Base-by-base conservation (phyloP, 2,888 invertebrate species). In the Gastracanthus pulcherrimus region DNA sequence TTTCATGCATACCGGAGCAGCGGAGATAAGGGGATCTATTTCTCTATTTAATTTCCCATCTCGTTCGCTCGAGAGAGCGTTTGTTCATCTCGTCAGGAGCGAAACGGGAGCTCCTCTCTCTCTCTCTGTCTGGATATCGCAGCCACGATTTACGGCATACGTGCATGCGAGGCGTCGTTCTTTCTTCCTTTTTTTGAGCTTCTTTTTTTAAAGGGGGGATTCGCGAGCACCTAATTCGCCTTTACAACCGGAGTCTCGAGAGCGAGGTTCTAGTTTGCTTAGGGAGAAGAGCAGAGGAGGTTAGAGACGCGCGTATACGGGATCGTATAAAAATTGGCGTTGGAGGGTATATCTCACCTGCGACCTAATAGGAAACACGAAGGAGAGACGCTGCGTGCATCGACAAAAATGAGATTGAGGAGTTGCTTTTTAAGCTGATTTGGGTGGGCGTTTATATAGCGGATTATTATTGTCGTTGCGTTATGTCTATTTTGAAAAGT, bases 1-100 rank as follows among this genome's bases (percentile, higher is more conserved):
- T 89, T 89, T 91, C 91, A 90, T 91, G 91, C 90, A 91, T 91
- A 91, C 90, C 88, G 85, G 87, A 90, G 91, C 89, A 89, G 81
- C 31, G 13, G 36, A 19, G 13, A 4, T 16, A 48, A 55, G 75
- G 41, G 82, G 72, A 81, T 81, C 83, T 80, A 83, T 81, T 81
- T 81, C 83, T 78, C 83, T 81, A 80, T 81, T 80, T 81, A 81
- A 81, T 83, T 83, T 81, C 83, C 78, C 80, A 81, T 81, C 80
- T 77, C 76, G 74, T 74, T 64, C 23, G 64, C 5, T 3, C 48
- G 2, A 23, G 23, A 23, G 62, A 34, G 75, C 82, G 77, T 77
- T 74, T 60, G 81, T 81, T 81, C 81, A 72, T 81, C 81, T 76
- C 76, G 72, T 76, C 80, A 66, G 55, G 16, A 7, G 34, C 19